Conservation (phyloP, 1,140 invertebrate species). For the Solenopsis fugax region DNA sequence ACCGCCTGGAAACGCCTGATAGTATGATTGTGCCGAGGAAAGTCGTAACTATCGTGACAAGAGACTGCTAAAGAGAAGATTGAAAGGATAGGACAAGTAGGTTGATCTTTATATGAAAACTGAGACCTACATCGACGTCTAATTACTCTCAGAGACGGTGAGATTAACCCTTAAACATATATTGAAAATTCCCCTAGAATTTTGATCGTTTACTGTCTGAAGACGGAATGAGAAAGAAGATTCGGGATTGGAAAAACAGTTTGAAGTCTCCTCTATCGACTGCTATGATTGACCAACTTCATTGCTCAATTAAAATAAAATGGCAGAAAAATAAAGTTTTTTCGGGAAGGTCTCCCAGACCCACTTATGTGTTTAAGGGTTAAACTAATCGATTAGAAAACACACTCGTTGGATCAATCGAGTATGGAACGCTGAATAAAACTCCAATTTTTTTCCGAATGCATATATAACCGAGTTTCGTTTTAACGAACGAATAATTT, state of each 20-base stretch:
- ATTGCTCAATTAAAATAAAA: too few species aligned
- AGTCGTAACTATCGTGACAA: slow-evolving; percentile 16
- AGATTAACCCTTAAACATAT: too few species aligned
- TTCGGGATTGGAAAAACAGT: too few species aligned
- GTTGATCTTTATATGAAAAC: slow-evolving; percentile 6
- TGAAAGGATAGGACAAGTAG: not conserved
- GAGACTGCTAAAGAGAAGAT: not conserved
- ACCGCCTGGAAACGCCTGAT: slow-evolving; percentile 8
- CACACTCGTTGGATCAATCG: not conserved
- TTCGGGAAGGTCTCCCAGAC: too few species aligned
- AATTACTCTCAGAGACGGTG: not conserved
- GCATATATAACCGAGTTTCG: not conserved
- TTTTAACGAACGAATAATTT: slow-evolving; percentile 36
- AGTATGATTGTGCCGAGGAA: slow-evolving; percentile 18
- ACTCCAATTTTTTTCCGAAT: not conserved
- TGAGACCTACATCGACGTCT: not conserved
- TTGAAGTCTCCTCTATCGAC: too few species aligned
- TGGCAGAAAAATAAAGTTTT: too few species aligned
- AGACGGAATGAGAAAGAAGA: too few species aligned
- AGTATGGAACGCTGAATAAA: not conserved
- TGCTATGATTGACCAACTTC: too few species aligned
- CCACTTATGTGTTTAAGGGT: too few species aligned
- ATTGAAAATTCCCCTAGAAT: too few species aligned
- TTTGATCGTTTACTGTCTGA: too few species aligned
- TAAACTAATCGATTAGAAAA: not conserved